These are phyloP conservation scores for Sebastes fasciatus DNA, from an alignment of 2,113 vertebrate species.

Conservation along the genomic window DNA sequence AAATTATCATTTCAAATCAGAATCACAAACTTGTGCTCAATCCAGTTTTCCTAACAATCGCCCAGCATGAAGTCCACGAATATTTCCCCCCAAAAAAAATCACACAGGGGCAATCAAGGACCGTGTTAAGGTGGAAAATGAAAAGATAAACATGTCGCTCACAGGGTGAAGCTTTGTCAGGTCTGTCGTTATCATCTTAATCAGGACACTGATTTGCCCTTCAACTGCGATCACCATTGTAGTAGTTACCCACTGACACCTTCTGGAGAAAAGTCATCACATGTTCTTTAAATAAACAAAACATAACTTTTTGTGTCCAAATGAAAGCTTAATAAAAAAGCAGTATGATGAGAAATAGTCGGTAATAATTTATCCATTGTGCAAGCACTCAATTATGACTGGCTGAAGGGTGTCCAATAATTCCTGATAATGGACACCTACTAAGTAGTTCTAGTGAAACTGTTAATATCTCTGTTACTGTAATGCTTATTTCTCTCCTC, in stretches of 20 bases:
- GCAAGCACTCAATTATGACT: no score
- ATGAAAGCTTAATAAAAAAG: neutral
- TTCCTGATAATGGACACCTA: no score
- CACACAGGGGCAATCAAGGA: constrained; percentile 36
- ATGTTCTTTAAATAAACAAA: neutral
- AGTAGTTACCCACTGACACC: neutral
- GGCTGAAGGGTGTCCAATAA: no score
- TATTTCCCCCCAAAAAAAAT: neutral
- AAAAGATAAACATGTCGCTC: neutral
- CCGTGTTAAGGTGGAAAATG: constrained; percentile 6
- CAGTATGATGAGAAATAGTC: no score
- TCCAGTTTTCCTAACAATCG: constrained; percentile 15
- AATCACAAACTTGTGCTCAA: constrained; percentile 9
- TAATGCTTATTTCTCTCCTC: no score
- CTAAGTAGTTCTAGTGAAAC: no score
- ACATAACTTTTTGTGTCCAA: constrained; percentile 9
- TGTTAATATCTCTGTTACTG: no score
- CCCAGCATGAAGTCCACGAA: constrained; percentile 15
- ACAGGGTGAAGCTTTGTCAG: neutral
- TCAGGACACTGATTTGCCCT: constrained; percentile 37
- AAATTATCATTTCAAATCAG: constrained; percentile 8
- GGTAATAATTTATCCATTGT: no score
- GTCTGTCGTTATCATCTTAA: constrained; percentile 22
- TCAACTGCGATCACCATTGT: constrained; percentile 30
- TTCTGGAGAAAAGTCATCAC: neutral